phyloP scores from a whole-genome alignment of 2,888 invertebrate genomes.

The Rapana venosa region DNA sequence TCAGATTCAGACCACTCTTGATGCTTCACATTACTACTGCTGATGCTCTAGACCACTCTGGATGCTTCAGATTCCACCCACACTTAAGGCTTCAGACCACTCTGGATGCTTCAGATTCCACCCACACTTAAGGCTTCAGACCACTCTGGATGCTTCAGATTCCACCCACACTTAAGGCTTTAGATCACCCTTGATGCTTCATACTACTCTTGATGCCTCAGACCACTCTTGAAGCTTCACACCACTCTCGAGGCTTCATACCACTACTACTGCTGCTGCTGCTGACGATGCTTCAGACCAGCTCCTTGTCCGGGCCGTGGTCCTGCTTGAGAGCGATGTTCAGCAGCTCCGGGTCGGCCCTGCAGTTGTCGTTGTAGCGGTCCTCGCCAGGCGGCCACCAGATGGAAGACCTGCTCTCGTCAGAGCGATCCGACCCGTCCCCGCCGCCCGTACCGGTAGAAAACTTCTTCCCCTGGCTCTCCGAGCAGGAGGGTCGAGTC shows the following conservation, averaged over 20 bases:
- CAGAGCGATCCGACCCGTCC: background rate
- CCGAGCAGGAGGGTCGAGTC: background rate
- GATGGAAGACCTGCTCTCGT: background rate
- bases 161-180: too few relatives aligned
- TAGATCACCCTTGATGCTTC: too few relatives aligned
- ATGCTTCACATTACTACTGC: background rate
- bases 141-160: background rate
- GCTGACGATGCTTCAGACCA: too few relatives aligned
- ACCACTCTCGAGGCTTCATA: too few relatives aligned
- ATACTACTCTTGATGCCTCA: too few relatives aligned
- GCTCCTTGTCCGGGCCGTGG: too few relatives aligned
- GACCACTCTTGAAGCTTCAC: too few relatives aligned
- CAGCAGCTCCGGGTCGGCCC: background rate
- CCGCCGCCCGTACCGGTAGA: too few relatives aligned
- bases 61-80: background rate
- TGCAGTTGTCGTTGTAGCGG: conserved; percentile 4
- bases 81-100: background rate
- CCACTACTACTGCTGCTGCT: too few relatives aligned
- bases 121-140: background rate
- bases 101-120: background rate
- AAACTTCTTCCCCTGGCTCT: too few relatives aligned
- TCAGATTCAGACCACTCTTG: too few relatives aligned
- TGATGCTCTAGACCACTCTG: background rate
- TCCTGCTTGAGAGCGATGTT: background rate
- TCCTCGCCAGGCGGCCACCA: background rate